phyloP scores from a whole-genome alignment of 2,797 vertebrate genomes.

The Chelon auratus region DNA sequence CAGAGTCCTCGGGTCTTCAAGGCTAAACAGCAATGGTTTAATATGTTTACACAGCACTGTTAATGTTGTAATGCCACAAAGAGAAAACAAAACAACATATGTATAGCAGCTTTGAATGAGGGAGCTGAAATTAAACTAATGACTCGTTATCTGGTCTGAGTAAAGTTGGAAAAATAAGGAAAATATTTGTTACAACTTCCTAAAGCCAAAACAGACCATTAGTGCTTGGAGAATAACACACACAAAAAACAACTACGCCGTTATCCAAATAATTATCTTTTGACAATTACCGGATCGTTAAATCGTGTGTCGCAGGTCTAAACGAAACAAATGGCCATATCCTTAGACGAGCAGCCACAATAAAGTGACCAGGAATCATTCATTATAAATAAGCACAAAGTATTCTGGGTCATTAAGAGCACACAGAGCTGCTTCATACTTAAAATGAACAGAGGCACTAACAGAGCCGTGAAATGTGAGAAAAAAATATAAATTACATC shows the following conservation, averaged over 20 bases:
- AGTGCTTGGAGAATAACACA: too few species aligned
- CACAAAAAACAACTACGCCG: too few species aligned
- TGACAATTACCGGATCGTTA: background rate
- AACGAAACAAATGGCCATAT: background rate
- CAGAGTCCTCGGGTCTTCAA: background rate
- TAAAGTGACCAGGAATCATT: background rate
- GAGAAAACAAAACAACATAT: background rate
- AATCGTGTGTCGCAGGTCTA: background rate
- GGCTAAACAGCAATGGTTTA: background rate
- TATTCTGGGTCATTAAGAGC: accelerated
- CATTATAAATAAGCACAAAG: background rate
- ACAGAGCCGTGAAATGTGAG: background rate
- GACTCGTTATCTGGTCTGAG: too few species aligned
- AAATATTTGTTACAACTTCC: background rate
- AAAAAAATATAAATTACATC: background rate
- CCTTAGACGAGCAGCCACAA: background rate
- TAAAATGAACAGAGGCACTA: background rate
- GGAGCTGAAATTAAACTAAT: background rate
- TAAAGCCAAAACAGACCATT: background rate
- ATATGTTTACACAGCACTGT: background rate
- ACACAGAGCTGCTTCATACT: background rate
- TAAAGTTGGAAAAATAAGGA: background rate
- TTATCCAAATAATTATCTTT: background rate
- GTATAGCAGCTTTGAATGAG: background rate
- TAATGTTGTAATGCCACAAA: background rate